Conservation (phyloP, 2,113 vertebrate species). For the Neotragus pygmaeus region DNA sequence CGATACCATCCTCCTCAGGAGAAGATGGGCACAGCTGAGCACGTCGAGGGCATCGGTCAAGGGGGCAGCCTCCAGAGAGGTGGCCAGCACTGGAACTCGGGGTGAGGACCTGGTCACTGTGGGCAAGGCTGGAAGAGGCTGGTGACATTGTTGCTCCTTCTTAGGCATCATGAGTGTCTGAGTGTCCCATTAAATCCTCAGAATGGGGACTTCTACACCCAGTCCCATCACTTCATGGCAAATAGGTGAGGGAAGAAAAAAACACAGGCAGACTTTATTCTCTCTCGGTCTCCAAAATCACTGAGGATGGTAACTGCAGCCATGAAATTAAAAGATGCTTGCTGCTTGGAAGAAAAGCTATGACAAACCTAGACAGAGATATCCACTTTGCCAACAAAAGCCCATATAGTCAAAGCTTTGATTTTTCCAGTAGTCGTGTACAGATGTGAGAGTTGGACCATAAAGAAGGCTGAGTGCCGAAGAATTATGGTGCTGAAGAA, state of each 20-base stretch:
- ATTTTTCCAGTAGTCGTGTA: neutral
- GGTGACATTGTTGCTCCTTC: rapidly evolving
- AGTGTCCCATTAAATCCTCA: neutral
- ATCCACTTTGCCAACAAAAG: neutral
- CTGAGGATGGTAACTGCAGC: neutral
- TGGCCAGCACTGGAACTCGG: neutral
- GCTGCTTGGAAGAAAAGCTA: neutral
- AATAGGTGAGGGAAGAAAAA: neutral
- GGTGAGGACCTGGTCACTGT: neutral
- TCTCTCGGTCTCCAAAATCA: neutral
- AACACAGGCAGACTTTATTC: neutral
- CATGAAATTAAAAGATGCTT: neutral
- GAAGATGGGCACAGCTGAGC: constrained; percentile 66
- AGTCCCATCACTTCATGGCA: neutral
- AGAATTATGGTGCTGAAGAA: neutral
- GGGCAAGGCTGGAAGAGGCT: rapidly evolving
- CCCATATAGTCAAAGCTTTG: neutral
- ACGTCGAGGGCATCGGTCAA: constrained; percentile 16
- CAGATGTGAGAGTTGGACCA: neutral
- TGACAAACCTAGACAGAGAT: neutral
- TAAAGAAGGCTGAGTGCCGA: neutral
- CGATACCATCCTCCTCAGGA: constrained; percentile 77
- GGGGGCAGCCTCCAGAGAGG: neutral
- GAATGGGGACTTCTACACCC: neutral
- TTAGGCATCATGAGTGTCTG: neutral